These are phyloP conservation scores for Zapus hudsonius DNA, from an alignment of 2,113 vertebrate species.

Conservation along the genomic window DNA sequence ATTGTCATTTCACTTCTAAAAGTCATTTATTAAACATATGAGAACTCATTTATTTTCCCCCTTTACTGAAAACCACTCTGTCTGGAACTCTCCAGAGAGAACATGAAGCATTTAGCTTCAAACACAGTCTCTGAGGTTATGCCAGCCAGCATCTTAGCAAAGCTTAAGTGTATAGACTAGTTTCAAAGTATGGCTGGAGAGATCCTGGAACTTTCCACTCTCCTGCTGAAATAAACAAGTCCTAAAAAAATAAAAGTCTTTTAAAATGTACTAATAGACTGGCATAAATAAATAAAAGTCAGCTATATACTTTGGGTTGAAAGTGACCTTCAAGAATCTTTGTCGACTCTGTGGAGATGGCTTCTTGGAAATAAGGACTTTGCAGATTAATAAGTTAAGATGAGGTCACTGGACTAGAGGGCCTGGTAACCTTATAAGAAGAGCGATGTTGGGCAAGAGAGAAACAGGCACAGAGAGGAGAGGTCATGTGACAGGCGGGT, in stretches of 20 bases:
- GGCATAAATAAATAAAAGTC: not conserved
- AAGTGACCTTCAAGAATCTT: not conserved
- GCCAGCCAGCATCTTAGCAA: not conserved
- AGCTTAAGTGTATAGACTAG: no score
- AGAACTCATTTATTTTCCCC: not conserved
- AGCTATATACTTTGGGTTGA: not conserved
- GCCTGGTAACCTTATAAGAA: not conserved
- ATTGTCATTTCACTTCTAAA: not conserved
- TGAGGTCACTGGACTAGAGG: not conserved
- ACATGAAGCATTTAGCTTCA: not conserved
- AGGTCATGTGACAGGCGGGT: not conserved
- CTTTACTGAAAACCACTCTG: not conserved
- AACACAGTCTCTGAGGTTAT: no score
- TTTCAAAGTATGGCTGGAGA: not conserved
- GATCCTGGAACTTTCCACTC: not conserved
- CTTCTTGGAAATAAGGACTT: not conserved
- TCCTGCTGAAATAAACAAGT: not conserved
- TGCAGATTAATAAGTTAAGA: not conserved
- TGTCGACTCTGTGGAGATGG: not conserved
- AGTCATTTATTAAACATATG: not conserved
- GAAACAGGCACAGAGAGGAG: not conserved
- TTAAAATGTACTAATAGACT: not conserved
- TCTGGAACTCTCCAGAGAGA: not conserved
- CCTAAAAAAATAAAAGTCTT: not conserved
- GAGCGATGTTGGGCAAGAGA: not conserved